A percentile compares a stretch with the other conserved stretches of the same genome.
Conservation (phyloP, 2,888 invertebrate genomes). For the Drosophila greeni region DNA sequence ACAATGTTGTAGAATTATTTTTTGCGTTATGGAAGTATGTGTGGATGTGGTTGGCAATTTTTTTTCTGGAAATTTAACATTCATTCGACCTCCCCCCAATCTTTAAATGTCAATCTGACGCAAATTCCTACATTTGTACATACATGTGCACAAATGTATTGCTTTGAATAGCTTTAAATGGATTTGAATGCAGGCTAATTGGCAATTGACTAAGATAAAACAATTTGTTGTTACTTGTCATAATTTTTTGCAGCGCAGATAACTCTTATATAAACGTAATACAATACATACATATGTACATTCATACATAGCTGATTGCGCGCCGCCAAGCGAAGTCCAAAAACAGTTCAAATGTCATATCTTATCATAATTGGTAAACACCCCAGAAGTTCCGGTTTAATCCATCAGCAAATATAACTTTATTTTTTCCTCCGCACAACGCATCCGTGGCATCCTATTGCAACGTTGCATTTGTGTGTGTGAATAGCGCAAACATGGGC, state of each 20-base stretch:
- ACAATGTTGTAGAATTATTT: not conserved
- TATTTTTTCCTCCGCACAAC: not conserved
- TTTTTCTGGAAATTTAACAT: conserved; percentile 43
- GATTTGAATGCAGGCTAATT: conserved; percentile 16
- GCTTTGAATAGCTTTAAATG: conserved; percentile 5
- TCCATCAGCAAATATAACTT: conserved; percentile 1
- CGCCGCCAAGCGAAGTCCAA: conserved; percentile 14
- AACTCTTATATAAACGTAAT: conserved; percentile 27
- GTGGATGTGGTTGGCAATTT: conserved; percentile 22
- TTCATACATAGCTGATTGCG: not conserved
- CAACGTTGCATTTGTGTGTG: not conserved
- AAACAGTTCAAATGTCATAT: conserved; percentile 13
- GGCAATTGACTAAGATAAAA: conserved; percentile 30
- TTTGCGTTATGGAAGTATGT: conserved; percentile 20
- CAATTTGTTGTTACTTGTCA: conserved; percentile 8
- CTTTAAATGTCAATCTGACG: conserved; percentile 17
- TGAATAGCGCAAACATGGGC: not conserved
- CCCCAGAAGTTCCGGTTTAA: conserved; percentile 8
- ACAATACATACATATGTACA: not conserved
- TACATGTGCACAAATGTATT: conserved; percentile 5
- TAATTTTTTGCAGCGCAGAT: conserved; percentile 7
- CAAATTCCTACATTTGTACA: not conserved
- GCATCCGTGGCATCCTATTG: not conserved
- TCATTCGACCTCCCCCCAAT: conserved; percentile 43
- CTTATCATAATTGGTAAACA: conserved; percentile 15